phyloP scores from a whole-genome alignment of 2,888 invertebrate species.

The Odontocolon sp. region DNA sequence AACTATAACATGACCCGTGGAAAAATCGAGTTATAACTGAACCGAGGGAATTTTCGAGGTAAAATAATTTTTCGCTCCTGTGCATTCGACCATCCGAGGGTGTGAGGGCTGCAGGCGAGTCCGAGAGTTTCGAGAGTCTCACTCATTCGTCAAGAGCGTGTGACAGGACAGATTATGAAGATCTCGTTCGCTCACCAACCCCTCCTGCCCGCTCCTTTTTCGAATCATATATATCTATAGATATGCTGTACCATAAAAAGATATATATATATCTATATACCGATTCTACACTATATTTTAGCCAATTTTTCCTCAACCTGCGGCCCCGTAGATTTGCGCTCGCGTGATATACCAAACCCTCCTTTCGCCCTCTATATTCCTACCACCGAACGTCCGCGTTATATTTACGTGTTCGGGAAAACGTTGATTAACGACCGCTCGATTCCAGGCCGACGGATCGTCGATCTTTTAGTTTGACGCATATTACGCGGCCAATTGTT shows the following conservation, averaged over 20 bases:
- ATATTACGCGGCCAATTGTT: slow-evolving; percentile 62
- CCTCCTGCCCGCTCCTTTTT: background rate
- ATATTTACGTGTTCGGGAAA: slow-evolving; percentile 62
- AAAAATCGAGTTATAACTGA: background rate
- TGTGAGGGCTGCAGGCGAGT: background rate
- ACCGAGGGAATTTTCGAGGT: background rate
- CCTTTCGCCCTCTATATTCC: slow-evolving; percentile 10
- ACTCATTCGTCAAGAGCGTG: slow-evolving; percentile 40
- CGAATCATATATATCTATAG: background rate
- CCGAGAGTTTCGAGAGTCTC: slow-evolving; percentile 26
- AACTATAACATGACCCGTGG: background rate
- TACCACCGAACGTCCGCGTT: slow-evolving; percentile 28
- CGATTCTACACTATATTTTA: slow-evolving; percentile 14
- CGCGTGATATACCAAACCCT: slow-evolving; percentile 4
- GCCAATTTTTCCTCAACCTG: slow-evolving; percentile 30
- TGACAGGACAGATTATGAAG: slow-evolving; percentile 42
- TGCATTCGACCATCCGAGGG: background rate
- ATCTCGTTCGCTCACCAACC: background rate
- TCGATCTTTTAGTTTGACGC: slow-evolving; percentile 64
- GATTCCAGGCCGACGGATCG: slow-evolving; percentile 63
- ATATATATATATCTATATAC: background rate
- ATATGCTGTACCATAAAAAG: background rate
- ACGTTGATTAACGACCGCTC: slow-evolving; percentile 64
- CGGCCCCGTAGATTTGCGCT: slow-evolving; percentile 40
- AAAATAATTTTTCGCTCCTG: background rate